Percentiles rank a stretch among this genome's conserved stretches.
Conservation (phyloP, 2,888 invertebrate species). For the Volucella inanis region DNA sequence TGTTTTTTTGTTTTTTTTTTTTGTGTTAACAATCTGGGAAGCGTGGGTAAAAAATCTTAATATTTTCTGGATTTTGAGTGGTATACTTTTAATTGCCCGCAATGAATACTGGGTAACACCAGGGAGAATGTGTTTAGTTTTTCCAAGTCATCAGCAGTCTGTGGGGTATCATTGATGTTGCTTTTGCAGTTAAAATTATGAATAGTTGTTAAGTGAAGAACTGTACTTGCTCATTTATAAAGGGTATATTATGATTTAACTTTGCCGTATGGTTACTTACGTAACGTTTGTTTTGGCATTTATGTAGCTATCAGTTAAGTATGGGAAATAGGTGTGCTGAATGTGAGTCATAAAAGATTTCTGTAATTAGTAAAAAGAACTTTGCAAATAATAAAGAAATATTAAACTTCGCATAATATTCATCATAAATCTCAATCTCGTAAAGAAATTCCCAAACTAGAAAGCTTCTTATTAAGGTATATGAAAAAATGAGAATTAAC, state of each 20-base stretch:
- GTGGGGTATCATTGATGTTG: slow-evolving; percentile 9
- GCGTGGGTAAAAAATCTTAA: slow-evolving; percentile 15
- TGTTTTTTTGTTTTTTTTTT: not conserved
- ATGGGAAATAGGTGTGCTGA: too few species aligned
- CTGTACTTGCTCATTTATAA: not conserved
- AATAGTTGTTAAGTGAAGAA: slow-evolving; percentile 19
- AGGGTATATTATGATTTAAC: slow-evolving; percentile 2
- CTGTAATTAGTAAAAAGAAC: too few species aligned
- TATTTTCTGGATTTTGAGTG: not conserved
- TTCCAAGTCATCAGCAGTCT: not conserved
- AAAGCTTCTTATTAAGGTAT: too few species aligned
- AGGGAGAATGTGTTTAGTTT: not conserved
- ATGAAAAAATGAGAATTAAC: too few species aligned
- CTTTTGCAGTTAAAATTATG: slow-evolving; percentile 17
- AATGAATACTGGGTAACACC: not conserved
- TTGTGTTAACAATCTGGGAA: slow-evolving; percentile 22
- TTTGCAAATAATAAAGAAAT: too few species aligned
- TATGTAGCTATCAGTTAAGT: too few species aligned
- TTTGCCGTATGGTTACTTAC: slow-evolving; percentile 8
- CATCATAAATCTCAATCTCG: too few species aligned
- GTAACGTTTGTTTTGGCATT: slow-evolving; percentile 30
- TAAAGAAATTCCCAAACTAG: too few species aligned
- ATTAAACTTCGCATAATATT: too few species aligned
- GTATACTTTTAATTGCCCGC: slow-evolving; percentile 39
- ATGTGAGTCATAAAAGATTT: too few species aligned